phyloP scores from a whole-genome alignment of 37 sponge, comb jelly and placozoan genomes.

The Beroe ovata region DNA sequence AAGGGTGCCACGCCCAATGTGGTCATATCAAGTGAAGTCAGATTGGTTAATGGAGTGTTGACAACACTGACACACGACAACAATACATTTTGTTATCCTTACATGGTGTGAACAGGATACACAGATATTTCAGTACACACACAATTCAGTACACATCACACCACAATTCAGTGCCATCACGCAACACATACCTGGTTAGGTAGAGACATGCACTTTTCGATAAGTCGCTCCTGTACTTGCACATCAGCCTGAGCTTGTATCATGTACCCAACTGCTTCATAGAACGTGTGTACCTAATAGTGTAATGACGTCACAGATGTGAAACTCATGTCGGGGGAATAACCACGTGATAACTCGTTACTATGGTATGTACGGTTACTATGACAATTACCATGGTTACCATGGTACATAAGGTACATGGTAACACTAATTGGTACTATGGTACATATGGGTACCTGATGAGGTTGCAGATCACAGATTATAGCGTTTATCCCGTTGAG shows the following conservation, averaged over 20 bases:
- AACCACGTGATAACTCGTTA: no score
- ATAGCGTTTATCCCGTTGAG: constrained; percentile 89
- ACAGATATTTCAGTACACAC: neutral
- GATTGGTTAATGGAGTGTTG: neutral
- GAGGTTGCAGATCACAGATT: constrained; percentile 96
- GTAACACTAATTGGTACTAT: neutral
- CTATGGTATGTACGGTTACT: no score
- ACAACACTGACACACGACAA: no score
- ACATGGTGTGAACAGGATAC: neutral
- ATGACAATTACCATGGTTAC: no score
- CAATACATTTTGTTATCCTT: neutral
- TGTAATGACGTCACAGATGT: no score
- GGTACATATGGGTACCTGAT: constrained; percentile 83
- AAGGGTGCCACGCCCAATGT: no score
- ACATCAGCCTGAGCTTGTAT: constrained; percentile 90
- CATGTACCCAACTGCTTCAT: constrained; percentile 99
- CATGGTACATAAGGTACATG: no score
- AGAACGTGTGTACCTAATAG: constrained; percentile 95
- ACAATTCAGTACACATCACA: neutral
- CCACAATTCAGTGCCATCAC: neutral
- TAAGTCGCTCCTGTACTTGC: constrained; percentile 80
- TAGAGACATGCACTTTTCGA: constrained; percentile 95
- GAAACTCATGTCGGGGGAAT: no score
- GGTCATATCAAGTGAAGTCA: neutral
- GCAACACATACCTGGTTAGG: constrained; percentile 92